phyloP scores from a whole-genome alignment of 2,888 invertebrate genomes.

The Plemyria rubiginata region DNA sequence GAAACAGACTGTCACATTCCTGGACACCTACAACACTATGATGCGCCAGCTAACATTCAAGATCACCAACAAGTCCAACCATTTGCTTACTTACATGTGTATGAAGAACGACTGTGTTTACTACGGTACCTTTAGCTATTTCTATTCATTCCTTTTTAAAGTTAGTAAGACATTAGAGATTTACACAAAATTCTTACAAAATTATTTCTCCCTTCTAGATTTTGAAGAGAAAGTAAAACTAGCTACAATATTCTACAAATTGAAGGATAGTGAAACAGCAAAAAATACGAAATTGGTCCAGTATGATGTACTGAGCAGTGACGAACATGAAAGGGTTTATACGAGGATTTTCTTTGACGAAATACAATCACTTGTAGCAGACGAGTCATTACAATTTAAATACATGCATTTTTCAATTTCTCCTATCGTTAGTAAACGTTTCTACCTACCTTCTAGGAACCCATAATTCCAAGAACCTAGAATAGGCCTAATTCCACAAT shows the following conservation, averaged over 20 bases:
- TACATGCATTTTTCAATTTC: constrained; percentile 78
- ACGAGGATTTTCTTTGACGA: constrained; percentile 77
- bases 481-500: too few relatives aligned
- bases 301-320: constrained; percentile 72
- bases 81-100: constrained; percentile 83
- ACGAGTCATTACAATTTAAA: constrained; percentile 67
- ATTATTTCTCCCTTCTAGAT: constrained; percentile 64
- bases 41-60: constrained; percentile 78
- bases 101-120: constrained; percentile 78
- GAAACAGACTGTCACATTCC: constrained; percentile 77
- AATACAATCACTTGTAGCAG: constrained; percentile 72
- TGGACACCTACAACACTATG: constrained; percentile 85
- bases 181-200: neutral
- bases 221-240: constrained; percentile 75
- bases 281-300: constrained; percentile 68
- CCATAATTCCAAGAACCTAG: too few relatives aligned
- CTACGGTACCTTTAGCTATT: constrained; percentile 52
- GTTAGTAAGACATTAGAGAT: neutral
- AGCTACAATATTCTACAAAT: constrained; percentile 64
- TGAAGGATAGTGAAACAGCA: constrained; percentile 66
- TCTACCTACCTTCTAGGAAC: too few relatives aligned
- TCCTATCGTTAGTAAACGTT: constrained; percentile 76
- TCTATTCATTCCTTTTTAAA: neutral
- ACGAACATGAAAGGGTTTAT: constrained; percentile 74
- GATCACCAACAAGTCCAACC: constrained; percentile 83